These are phyloP conservation scores for Melikaiella ostensackeni DNA, from an alignment of 2,888 invertebrate genomes.

Conservation along the genomic window DNA sequence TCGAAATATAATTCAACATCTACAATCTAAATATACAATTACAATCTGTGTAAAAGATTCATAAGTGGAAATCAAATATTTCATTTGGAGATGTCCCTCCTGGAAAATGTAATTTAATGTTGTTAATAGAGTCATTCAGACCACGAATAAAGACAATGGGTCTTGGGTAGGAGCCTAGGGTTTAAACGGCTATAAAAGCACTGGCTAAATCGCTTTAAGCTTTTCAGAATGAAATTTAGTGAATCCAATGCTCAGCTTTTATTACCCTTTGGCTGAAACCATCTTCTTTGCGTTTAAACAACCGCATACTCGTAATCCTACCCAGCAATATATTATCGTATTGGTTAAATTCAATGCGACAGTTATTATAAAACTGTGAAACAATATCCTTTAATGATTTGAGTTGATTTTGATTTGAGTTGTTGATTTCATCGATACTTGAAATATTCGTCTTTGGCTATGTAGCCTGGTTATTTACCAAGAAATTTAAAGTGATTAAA, in stretches of 20 bases:
- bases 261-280: conserved; percentile 48
- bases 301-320: conserved; percentile 37
- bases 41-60: background rate
- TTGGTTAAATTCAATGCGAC: background rate
- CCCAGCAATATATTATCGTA: background rate
- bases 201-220: conserved; percentile 54
- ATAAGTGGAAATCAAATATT: background rate
- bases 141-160: conserved; percentile 39
- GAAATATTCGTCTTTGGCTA: no score
- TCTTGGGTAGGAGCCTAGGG: conserved; percentile 46
- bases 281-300: conserved; percentile 48
- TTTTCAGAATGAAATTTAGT: conserved; percentile 57
- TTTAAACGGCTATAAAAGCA: conserved; percentile 58
- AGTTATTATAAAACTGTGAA: background rate
- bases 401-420: background rate
- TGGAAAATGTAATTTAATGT: conserved; percentile 24
- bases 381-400: no score
- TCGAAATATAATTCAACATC: background rate
- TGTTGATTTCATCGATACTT: no score
- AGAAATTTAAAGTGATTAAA: no score
- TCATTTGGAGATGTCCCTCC: background rate
- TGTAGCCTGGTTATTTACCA: no score
- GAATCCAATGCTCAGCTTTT: conserved; percentile 49
- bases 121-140: conserved; percentile 36
- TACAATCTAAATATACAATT: background rate